phyloP scores from a whole-genome alignment of 2,113 vertebrate species.

The Ictidomys tridecemlineatus region DNA sequence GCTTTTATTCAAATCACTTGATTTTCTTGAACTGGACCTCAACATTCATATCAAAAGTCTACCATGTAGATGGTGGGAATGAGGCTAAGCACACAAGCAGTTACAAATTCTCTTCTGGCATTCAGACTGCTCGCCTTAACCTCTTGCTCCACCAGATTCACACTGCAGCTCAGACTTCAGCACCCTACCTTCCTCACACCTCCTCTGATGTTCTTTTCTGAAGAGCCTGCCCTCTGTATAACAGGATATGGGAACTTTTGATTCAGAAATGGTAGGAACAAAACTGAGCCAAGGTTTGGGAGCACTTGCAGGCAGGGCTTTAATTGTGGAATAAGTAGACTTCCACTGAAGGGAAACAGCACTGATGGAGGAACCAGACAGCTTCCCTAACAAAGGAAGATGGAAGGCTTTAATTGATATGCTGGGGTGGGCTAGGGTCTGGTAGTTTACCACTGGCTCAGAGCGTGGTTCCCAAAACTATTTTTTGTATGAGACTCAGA shows the following conservation, averaged over 20 bases:
- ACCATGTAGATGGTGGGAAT: conserved; percentile 97
- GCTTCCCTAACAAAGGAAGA: too few species aligned
- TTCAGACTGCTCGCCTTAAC: conserved; percentile 80
- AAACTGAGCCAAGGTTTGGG: too few species aligned
- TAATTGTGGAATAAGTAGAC: too few species aligned
- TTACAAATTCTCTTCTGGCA: conserved; percentile 95
- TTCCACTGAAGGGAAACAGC: too few species aligned
- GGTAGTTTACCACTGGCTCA: too few species aligned
- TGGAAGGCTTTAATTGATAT: too few species aligned
- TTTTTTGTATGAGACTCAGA: too few species aligned
- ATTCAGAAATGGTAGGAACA: too few species aligned
- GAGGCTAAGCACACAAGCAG: conserved; percentile 96
- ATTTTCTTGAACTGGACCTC: conserved; percentile 86
- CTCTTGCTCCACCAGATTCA: conserved; percentile 69
- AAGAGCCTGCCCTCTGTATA: conserved; percentile 75
- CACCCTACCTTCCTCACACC: conserved; percentile 70
- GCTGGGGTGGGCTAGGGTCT: too few species aligned
- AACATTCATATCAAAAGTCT: conserved; percentile 97
- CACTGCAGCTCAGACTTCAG: conserved; percentile 63
- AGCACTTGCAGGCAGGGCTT: too few species aligned
- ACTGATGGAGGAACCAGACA: too few species aligned
- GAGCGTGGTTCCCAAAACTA: too few species aligned
- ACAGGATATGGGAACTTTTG: background rate
- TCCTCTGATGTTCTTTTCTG: conserved; percentile 83
- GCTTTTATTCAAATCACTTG: conserved; percentile 89